Conservation (phyloP, 2,113 vertebrate species). For the Buteo buteo region DNA sequence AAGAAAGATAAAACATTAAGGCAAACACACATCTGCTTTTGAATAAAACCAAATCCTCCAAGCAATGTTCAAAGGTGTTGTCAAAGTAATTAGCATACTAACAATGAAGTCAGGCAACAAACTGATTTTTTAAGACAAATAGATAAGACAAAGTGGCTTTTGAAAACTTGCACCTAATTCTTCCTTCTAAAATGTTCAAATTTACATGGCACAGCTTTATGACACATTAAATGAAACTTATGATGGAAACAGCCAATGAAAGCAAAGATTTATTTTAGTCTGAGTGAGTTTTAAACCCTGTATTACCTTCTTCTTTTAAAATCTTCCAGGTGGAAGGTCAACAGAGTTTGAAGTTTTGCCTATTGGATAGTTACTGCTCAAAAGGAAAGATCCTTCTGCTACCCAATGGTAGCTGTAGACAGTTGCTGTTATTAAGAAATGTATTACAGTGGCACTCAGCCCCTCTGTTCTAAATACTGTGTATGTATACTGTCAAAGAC, state of each 20-base stretch:
- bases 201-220: not conserved
- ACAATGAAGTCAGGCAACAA: conserved; percentile 24
- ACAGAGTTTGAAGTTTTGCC: not conserved
- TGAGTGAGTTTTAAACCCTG: not conserved
- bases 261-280: not conserved
- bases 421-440: not conserved
- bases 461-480: not conserved
- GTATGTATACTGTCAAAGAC: not conserved
- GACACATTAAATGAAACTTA: not conserved
- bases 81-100: conserved; percentile 52
- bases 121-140: conserved; percentile 18
- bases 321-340: not conserved
- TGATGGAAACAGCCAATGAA: not conserved
- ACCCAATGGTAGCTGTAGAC: not conserved
- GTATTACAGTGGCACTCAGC: not conserved
- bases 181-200: not conserved
- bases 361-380: not conserved
- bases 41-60: conserved; percentile 35
- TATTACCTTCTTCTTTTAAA: not conserved
- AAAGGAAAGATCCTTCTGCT: not conserved
- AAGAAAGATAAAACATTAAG: conserved; percentile 28
- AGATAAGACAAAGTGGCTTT: not conserved
- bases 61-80: conserved; percentile 17
- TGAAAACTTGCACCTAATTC: not conserved
- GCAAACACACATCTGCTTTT: conserved; percentile 37